Conservation (phyloP, 2,888 invertebrate genomes). For the Ectemnius lituratus region DNA sequence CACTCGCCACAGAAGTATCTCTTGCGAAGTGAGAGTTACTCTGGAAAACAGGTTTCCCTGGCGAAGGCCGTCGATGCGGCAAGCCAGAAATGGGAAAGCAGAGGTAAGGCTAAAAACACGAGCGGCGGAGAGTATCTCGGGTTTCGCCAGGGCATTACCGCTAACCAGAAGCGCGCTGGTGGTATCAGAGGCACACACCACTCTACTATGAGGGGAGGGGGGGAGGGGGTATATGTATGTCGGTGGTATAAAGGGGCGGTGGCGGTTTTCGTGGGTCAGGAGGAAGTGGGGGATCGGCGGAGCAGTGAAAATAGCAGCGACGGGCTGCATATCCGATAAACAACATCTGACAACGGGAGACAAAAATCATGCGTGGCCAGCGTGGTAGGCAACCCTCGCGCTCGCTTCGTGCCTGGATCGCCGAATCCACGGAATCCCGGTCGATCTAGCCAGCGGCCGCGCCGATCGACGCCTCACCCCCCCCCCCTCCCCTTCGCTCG, state of each 20-base stretch:
- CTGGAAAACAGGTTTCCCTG: neutral
- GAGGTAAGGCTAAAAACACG: neutral
- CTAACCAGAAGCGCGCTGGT: slow-evolving; percentile 1
- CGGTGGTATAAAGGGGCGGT: slow-evolving; percentile 10
- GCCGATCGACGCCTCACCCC: neutral
- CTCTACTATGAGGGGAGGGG: neutral
- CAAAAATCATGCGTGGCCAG: slow-evolving; percentile 53
- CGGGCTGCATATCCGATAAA: slow-evolving; percentile 52
- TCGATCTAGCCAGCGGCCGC: slow-evolving; percentile 50
- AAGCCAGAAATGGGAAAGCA: neutral
- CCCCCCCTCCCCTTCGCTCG: no score
- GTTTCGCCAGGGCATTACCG: slow-evolving; percentile 3
- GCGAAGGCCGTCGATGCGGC: neutral
- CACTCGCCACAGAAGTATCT: neutral
- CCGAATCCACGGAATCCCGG: slow-evolving; percentile 60
- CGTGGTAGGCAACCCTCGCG: slow-evolving; percentile 1
- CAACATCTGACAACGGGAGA: slow-evolving; percentile 60
- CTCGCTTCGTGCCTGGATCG: slow-evolving; percentile 47
- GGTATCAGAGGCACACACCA: neutral
- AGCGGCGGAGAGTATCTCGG: neutral
- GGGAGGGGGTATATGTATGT: neutral
- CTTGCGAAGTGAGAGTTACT: neutral
- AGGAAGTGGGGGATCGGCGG: slow-evolving; percentile 3
- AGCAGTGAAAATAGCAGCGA: slow-evolving; percentile 36
- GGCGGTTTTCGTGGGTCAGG: slow-evolving; percentile 33